Percentiles rank a stretch among this genome's conserved stretches.
Conservation (phyloP, 2,797 vertebrate genomes). For the Rallus crepitans region DNA sequence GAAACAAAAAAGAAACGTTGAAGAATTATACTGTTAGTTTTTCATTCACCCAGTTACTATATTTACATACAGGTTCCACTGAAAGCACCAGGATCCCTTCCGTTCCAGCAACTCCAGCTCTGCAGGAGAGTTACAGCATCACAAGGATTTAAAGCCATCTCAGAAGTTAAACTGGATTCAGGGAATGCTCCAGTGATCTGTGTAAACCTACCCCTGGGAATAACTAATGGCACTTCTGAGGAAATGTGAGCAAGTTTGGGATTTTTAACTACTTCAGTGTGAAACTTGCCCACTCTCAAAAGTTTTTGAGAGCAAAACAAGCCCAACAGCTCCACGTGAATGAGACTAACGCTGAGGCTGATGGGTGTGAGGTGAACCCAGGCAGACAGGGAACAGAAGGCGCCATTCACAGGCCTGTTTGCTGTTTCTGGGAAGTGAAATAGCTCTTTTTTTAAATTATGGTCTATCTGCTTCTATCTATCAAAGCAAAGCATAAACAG, state of each 20-base stretch:
- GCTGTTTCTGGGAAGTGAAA: background rate
- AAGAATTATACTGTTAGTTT: background rate
- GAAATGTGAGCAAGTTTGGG: background rate
- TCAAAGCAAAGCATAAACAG: constrained; percentile 1
- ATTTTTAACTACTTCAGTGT: background rate
- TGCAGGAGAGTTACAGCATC: background rate
- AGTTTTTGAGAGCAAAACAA: background rate
- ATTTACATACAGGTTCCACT: background rate
- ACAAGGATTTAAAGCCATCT: background rate
- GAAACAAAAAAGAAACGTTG: background rate
- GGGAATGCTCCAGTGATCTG: background rate
- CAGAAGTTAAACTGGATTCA: background rate
- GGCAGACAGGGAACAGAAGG: constrained; percentile 61
- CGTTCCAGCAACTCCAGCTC: background rate
- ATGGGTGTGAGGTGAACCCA: background rate
- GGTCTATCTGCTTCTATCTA: background rate
- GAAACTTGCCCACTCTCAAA: background rate
- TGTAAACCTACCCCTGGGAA: background rate
- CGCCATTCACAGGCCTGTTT: constrained; percentile 8
- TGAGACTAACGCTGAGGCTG: background rate
- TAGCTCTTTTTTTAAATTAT: background rate
- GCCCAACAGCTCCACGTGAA: background rate
- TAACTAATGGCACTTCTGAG: background rate
- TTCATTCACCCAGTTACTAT: background rate
- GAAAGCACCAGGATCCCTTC: background rate